Base-by-base conservation (phyloP, 2,888 invertebrate genomes). In the Idaea biselata region DNA sequence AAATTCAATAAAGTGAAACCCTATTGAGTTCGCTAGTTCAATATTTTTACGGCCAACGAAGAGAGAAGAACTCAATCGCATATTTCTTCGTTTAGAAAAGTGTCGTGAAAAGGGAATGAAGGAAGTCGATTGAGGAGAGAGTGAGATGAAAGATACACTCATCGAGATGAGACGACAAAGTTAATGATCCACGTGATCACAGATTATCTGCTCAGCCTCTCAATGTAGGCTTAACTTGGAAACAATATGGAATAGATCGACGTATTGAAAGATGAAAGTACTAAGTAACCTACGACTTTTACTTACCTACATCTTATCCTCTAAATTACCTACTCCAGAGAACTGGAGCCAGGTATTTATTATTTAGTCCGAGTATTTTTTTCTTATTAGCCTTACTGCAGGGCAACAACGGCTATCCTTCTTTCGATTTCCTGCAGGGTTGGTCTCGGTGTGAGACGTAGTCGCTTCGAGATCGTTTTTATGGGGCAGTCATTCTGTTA, bases 111-210 rank as follows among this genome's bases (percentile, higher is more conserved):
- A 44, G 44, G 44, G 44, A 44, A 44, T 14, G 44, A 44, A 44
- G 44, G 44, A 14, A 44, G 44, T 44, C 44, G 44, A 44, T 44
- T 44, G 44, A 55, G 17, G 55, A 55, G 17, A 55, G 55, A 55
- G 55, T 55, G 55, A 55, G 55, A 55, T 55, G 17, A 55, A 55
- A 55, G 55, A 55, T 17, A 55, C 16, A 55, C 55, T 55, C 17
- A 17, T 17, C 16, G 17, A 55, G 17, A 16, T 55, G 55, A 55
- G 17, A 55, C 17, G 55, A 55, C n/a, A 55, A 55, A 55, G 17
- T 55, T 55, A 55, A 55, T 55, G 55, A 55, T 55, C 16, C n/a
- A 55, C 16, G 17, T 55, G 55, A 17, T 55, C 55, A 55, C 55
- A 55, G n/a, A 55, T 55, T 55, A 55, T 17, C 44, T 44, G 44